Conservation (phyloP, 23 tunicate genomes). For the Botrylloides violaceus region DNA sequence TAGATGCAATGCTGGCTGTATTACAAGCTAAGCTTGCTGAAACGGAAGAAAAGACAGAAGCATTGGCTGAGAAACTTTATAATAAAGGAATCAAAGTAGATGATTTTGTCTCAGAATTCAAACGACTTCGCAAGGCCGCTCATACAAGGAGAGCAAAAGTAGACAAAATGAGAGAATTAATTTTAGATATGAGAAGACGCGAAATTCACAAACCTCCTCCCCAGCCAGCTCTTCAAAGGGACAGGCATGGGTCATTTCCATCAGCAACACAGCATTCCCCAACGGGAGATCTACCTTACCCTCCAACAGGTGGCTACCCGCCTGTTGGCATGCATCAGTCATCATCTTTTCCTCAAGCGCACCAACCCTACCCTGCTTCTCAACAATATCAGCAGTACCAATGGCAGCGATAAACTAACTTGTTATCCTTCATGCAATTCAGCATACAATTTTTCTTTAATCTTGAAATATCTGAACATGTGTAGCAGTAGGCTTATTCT, state of each 20-base stretch:
- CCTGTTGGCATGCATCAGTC: neutral
- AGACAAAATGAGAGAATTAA: conserved; percentile 80
- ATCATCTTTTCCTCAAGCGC: neutral
- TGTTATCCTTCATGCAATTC: no score
- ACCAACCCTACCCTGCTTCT: neutral
- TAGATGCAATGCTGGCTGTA: conserved; percentile 78
- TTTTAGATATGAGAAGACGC: conserved; percentile 36
- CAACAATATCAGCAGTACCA: neutral
- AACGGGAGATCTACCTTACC: neutral
- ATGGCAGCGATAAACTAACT: no score
- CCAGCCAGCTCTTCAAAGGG: neutral
- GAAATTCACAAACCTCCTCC: conserved; percentile 10
- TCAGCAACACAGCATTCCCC: neutral
- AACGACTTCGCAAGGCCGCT: conserved; percentile 44
- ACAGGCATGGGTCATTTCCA: neutral
- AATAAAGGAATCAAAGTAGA: conserved; percentile 30
- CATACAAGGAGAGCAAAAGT: conserved; percentile 70
- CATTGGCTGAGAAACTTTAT: conserved; percentile 50
- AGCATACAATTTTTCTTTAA: no score
- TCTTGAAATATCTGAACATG: no score
- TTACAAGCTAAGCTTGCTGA: conserved; percentile 80
- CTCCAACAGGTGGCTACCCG: neutral
- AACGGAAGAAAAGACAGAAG: conserved; percentile 89
- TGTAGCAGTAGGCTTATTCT: no score
- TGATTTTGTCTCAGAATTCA: conserved; percentile 56